Evolutionary conservation across 30 jellyfish, hydroid and myxozoan species (phyloP).

Genomic region (Rhopilema esculentum): DNA sequence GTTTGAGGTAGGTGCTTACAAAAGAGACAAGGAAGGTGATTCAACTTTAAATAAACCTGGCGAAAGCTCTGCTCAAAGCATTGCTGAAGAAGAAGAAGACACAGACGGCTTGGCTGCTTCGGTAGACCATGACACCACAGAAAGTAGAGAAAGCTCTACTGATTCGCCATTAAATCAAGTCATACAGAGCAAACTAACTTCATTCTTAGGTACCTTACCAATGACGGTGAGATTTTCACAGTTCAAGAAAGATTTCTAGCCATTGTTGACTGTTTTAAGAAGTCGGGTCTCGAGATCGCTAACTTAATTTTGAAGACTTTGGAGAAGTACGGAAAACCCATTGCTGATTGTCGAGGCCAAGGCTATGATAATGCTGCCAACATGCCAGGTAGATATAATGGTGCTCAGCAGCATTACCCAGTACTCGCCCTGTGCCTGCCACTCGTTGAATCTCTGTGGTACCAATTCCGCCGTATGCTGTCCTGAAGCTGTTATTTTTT

Average conservation of each 20-base stretch:
- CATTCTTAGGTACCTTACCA: slow-evolving; percentile 62
- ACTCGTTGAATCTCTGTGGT: slow-evolving; percentile 37
- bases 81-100: too few relatives aligned
- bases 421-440: too few relatives aligned
- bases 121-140: too few relatives aligned
- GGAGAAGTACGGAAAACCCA: slow-evolving; percentile 40
- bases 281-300: slow-evolving; percentile 55
- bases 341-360: slow-evolving; percentile 75
- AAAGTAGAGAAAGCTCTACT: slow-evolving; percentile 24
- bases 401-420: slow-evolving; percentile 64
- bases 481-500: too few relatives aligned
- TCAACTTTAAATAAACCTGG: too few relatives aligned
- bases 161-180: slow-evolving; percentile 12
- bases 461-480: too few relatives aligned
- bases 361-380: slow-evolving; percentile 75
- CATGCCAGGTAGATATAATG: slow-evolving; percentile 68
- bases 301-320: slow-evolving; percentile 31
- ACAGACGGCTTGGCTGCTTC: too few relatives aligned
- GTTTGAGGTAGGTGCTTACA: too few relatives aligned
- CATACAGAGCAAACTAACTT: slow-evolving; percentile 64
- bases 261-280: slow-evolving; percentile 38
- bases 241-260: slow-evolving; percentile 42
- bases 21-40: too few relatives aligned
- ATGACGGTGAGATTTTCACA: slow-evolving; percentile 8
- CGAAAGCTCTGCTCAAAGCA: too few relatives aligned